Conservation (phyloP, 2,888 invertebrate species). For the Syritta pipiens region DNA sequence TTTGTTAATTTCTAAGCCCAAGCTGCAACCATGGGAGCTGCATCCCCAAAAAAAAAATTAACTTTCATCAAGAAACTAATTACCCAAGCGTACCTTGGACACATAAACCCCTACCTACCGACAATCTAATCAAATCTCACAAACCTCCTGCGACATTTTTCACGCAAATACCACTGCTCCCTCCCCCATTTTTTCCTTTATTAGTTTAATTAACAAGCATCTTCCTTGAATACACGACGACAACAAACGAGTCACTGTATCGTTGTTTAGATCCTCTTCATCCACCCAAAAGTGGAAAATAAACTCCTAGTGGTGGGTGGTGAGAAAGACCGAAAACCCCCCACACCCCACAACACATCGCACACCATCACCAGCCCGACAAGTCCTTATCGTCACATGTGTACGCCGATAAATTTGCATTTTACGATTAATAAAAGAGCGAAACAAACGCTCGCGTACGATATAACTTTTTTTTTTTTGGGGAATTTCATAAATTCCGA, state of each 20-base stretch:
- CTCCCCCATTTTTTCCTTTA: no score
- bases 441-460: conserved; percentile 47
- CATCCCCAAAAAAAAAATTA: no score
- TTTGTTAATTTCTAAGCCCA: no score
- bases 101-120: no score
- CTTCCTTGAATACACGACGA: background rate
- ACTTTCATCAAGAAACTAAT: no score
- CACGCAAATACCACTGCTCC: no score
- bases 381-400: conserved; percentile 37
- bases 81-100: no score
- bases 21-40: no score
- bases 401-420: conserved; percentile 61
- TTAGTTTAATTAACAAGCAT: conserved; percentile 19
- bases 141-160: no score
- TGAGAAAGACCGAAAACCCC: no score
- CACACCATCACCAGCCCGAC: background rate
- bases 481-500: conserved; percentile 66
- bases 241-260: background rate
- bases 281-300: conserved; percentile 28
- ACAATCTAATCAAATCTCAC: no score
- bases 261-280: conserved; percentile 27
- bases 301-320: conserved; percentile 10
- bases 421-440: conserved; percentile 67
- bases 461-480: conserved; percentile 65
- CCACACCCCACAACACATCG: background rate